Evolutionary conservation across 2,113 vertebrate genomes (phyloP).

Genomic region (Pachypanchax playfairii): DNA sequence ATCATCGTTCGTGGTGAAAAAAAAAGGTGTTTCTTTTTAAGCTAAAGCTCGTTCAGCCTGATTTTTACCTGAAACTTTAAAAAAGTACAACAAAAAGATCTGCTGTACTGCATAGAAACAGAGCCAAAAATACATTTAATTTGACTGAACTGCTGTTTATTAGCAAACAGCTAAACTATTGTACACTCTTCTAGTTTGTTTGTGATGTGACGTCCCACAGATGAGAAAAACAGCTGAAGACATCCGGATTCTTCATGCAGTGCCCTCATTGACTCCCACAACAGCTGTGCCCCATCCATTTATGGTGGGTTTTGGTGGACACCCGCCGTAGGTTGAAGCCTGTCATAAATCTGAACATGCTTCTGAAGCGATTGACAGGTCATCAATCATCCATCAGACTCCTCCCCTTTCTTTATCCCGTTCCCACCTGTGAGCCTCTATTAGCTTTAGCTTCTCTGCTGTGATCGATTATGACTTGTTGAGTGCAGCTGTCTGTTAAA

Average conservation of each 20-base stretch:
- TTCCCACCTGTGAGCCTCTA: constrained; percentile 52
- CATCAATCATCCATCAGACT: constrained; percentile 68
- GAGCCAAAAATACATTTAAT: too few relatives aligned
- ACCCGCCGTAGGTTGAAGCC: constrained; percentile 36
- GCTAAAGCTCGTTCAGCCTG: background rate
- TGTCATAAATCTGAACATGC: constrained; percentile 67
- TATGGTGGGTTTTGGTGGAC: constrained; percentile 52
- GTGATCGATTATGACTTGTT: constrained; percentile 58
- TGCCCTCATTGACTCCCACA: constrained; percentile 67
- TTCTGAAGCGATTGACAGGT: constrained; percentile 72
- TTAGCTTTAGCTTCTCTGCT: constrained; percentile 41
- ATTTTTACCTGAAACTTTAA: background rate
- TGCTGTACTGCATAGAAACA: too few relatives aligned
- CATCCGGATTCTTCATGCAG: constrained; percentile 54
- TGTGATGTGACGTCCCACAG: constrained; percentile 41
- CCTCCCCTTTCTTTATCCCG: constrained; percentile 30
- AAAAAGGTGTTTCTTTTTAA: background rate
- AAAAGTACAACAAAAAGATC: too few relatives aligned
- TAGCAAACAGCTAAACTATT: too few relatives aligned
- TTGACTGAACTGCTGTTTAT: too few relatives aligned
- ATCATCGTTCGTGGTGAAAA: constrained; percentile 40
- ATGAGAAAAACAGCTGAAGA: constrained; percentile 53
- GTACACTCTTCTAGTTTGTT: too few relatives aligned
- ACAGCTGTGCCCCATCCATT: constrained; percentile 70
- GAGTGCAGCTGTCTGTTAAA: constrained; percentile 51